These are phyloP conservation scores for Oreamnos americanus DNA, from an alignment of 2,113 vertebrate species.

Conservation along the genomic window DNA sequence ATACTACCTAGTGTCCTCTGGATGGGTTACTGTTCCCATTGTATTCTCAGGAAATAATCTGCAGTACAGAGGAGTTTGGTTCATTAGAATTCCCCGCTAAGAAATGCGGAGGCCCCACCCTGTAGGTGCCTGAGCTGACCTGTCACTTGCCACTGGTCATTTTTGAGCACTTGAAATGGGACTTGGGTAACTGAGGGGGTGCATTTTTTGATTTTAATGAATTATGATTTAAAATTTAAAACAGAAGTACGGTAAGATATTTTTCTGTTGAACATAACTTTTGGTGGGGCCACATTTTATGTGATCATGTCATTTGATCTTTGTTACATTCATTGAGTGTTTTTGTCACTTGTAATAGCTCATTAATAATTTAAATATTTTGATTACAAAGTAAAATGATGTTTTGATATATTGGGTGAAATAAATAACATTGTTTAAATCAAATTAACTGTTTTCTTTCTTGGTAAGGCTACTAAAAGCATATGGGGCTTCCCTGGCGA, in stretches of 20 bases:
- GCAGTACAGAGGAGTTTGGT: not conserved
- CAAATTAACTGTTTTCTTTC: not conserved
- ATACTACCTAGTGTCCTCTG: not conserved
- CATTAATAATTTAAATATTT: not conserved
- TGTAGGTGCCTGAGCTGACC: not conserved
- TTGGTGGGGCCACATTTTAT: not conserved
- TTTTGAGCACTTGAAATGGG: not conserved
- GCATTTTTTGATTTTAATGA: not conserved
- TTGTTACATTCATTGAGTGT: not conserved
- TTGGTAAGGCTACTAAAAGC: not conserved
- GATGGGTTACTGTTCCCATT: not conserved
- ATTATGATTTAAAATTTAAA: not conserved
- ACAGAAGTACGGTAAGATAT: not conserved
- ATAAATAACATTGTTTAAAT: not conserved
- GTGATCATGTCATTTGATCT: not conserved
- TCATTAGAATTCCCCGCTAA: not conserved
- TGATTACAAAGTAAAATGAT: conserved; percentile 1
- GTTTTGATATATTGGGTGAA: not conserved
- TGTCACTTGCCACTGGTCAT: not conserved
- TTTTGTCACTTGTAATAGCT: not conserved
- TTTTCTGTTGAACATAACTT: not conserved
- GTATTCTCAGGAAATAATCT: not conserved
- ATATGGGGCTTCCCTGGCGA: not conserved
- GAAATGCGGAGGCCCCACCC: not conserved
- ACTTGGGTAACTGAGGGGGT: not conserved